Conservation (phyloP, 2,888 invertebrate genomes). For the Lumbricus terrestris region DNA sequence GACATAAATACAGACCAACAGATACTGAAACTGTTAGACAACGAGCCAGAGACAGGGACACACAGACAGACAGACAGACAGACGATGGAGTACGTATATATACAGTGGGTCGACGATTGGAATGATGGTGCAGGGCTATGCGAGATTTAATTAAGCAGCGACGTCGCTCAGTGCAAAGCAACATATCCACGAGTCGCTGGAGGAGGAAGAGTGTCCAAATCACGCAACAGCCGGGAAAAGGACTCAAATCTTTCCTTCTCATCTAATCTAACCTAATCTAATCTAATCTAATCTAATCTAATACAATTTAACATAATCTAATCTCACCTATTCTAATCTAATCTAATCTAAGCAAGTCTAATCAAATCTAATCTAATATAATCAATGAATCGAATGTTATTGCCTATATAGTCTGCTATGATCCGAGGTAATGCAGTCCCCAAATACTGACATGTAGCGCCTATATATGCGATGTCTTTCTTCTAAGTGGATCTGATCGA, state of each 20-base stretch:
- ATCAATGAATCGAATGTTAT: background rate
- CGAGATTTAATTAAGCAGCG: background rate
- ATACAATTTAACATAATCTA: too few relatives aligned
- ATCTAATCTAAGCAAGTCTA: background rate
- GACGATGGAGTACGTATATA: background rate
- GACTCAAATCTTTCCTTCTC: background rate
- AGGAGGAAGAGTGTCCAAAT: background rate
- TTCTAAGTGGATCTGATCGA: too few relatives aligned
- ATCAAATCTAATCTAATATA: background rate
- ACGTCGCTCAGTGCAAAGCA: background rate
- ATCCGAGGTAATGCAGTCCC: too few relatives aligned
- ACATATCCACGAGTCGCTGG: too few relatives aligned
- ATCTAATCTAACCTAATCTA: background rate
- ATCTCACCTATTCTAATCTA: too few relatives aligned
- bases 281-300: too few relatives aligned
- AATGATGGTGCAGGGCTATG: too few relatives aligned
- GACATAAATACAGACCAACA: background rate
- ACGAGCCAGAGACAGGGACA: background rate
- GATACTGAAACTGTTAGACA: background rate
- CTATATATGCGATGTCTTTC: too few relatives aligned
- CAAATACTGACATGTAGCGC: too few relatives aligned
- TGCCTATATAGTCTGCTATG: background rate
- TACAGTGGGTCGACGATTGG: background rate
- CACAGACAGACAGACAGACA: background rate
- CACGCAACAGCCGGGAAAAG: background rate